A percentile compares a stretch with the other conserved stretches of the same genome.
Evolutionary conservation across 1,140 invertebrate species (phyloP).

Genomic region (Gryllus bimaculatus): DNA sequence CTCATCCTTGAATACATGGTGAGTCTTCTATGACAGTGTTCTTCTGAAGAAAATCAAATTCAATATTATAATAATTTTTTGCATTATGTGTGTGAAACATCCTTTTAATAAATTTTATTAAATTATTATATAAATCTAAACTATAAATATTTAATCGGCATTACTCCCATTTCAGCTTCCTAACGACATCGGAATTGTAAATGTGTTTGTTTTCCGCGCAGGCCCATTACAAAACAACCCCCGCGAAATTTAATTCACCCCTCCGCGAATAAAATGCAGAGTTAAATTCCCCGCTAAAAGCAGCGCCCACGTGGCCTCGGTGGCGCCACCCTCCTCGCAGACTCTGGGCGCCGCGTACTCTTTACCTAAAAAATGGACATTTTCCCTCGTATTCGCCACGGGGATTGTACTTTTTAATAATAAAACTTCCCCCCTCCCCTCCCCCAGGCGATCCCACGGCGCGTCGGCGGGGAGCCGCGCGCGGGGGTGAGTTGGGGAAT

Average conservation of each 20-base stretch:
- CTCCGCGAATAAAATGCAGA: neutral
- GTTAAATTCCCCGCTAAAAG: neutral
- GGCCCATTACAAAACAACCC: neutral
- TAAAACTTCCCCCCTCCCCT: neutral
- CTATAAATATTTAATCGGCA: too few relatives aligned
- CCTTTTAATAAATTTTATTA: neutral
- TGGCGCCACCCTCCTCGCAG: neutral
- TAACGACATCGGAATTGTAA: too few relatives aligned
- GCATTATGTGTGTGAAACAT: neutral
- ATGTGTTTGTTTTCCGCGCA: too few relatives aligned
- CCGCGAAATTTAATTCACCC: neutral
- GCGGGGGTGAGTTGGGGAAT: too few relatives aligned
- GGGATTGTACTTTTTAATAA: neutral
- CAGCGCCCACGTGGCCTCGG: neutral
- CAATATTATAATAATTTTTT: neutral
- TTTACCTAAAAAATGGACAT: neutral
- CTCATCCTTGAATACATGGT: too few relatives aligned
- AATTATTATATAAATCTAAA: neutral
- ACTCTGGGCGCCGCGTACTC: neutral
- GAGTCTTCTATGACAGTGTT: too few relatives aligned
- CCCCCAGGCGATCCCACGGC: constrained; percentile 7
- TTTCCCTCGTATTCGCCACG: neutral
- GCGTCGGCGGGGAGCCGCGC: too few relatives aligned
- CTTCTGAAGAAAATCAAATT: too few relatives aligned
- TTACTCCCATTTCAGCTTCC: too few relatives aligned